Base-by-base conservation (phyloP, 2,797 vertebrate species). In the Stomatorhinus walkeri region DNA sequence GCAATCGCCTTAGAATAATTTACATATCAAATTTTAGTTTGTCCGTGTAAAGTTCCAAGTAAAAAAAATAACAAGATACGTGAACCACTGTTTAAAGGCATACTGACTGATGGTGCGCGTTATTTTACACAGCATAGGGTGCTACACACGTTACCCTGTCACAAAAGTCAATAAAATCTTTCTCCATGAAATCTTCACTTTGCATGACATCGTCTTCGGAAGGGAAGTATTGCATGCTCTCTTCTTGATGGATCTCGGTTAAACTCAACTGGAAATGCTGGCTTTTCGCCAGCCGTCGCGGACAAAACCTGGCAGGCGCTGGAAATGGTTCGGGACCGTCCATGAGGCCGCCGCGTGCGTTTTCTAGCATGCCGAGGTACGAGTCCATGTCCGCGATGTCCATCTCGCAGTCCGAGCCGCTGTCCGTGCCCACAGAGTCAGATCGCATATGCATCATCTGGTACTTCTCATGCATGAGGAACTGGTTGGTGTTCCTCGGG, bases 401-500 rank as follows among this genome's bases (percentile, higher is more conserved):
- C 93, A 94, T 89, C 91, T 97, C 97, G 85, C 96, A 96, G 93
- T 97, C 96, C 0, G 97, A 96, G 85, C 94, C 94, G 91, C 95
- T 96, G 91, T 97, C 97, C 2, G 95, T 96, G 4, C 97, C 96
- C 88, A 97, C 93, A 0, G 97, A 97, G 93, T 98, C 97, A 0
- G 96, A 97, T 32, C 96, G 94, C 94, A 98, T 93, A 89, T 97
- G 96, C 94, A 96, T 94, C 90, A 98, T 95, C 93, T 96, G 96
- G 90, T 98, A 97, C 92, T 97, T 97, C 91, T 98, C 97, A 6
- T 94, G 94, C 97, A 98, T 98, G 68, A 98, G 93, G 90, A 98
- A 97, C 94, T 98, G 97, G 94, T 98, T 98, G 90, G 97, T 98
- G 94, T 98, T 97, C 90, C 96, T 95, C 2, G 97, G 97, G 0